Percentiles rank a stretch among this genome's conserved stretches.
These are phyloP conservation scores for Acropternis orthonyx DNA, from an alignment of 2,797 vertebrate species.

Conservation along the genomic window DNA sequence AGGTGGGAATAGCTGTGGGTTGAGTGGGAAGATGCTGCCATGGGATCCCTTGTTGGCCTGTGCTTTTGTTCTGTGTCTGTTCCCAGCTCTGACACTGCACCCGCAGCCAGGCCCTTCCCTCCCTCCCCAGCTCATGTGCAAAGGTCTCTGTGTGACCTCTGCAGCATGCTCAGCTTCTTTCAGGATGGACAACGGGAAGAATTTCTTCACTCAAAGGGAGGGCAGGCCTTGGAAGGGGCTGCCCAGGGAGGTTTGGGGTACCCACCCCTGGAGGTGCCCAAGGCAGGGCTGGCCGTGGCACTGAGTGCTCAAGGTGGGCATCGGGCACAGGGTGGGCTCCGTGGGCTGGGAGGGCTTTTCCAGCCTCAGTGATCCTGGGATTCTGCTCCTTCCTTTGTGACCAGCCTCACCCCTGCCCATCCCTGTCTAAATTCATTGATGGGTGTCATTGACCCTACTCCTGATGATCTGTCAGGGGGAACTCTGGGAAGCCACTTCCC, in stretches of 20 bases:
- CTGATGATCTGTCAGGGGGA: not conserved
- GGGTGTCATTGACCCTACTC: not conserved
- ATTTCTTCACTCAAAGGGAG: not conserved
- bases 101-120: not conserved
- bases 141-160: not conserved
- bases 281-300: not conserved
- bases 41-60: not conserved
- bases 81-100: rapidly evolving
- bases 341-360: not conserved
- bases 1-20: not conserved
- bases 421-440: not conserved
- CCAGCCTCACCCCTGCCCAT: not conserved
- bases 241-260: not conserved
- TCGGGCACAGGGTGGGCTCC: not conserved
- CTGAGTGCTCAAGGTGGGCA: not conserved
- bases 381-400: not conserved
- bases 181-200: not conserved
- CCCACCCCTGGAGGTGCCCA: not conserved
- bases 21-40: rapidly evolving
- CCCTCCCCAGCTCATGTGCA: rapidly evolving
- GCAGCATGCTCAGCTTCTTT: not conserved
- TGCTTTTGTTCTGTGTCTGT: not conserved
- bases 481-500: not conserved
- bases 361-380: rapidly evolving
- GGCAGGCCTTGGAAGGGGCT: not conserved